A percentile compares a stretch with the other conserved stretches of the same genome.
Conservation (phyloP, 2,888 invertebrate species). For the Tuberolachnus salignus region DNA sequence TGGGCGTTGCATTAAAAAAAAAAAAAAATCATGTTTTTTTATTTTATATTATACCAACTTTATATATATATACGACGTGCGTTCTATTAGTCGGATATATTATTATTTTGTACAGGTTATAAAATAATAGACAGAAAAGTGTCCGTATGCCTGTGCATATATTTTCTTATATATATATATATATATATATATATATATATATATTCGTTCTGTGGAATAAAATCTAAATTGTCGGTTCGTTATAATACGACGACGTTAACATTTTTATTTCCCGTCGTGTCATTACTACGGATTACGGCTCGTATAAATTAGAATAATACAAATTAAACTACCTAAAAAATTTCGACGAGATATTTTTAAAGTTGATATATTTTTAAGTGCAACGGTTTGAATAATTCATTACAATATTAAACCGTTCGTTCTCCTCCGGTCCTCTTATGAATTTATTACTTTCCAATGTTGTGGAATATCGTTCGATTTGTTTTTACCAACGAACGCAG, state of each 20-base stretch:
- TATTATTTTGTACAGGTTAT: neutral
- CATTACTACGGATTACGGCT: neutral
- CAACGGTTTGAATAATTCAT: slow-evolving; percentile 16
- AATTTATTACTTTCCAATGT: neutral
- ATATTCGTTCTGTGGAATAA: too few relatives aligned
- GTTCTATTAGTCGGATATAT: neutral
- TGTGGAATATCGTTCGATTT: too few relatives aligned
- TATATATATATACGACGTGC: neutral
- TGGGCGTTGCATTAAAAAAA: neutral
- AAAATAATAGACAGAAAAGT: neutral
- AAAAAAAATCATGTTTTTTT: neutral
- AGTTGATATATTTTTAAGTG: neutral
- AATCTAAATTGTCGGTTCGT: neutral
- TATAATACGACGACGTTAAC: neutral
- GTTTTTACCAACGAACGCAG: too few relatives aligned
- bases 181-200: too few relatives aligned
- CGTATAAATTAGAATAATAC: slow-evolving; percentile 1
- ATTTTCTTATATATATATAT: too few relatives aligned
- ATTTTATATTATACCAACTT: neutral
- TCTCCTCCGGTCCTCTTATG: neutral
- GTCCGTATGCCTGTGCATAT: neutral
- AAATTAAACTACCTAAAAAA: slow-evolving; percentile 19
- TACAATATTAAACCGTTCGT: neutral
- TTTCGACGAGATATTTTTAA: neutral
- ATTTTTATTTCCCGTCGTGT: slow-evolving; percentile 1